Conservation (phyloP, 2,888 invertebrate species). For the Cordylochernes scorpioides region DNA sequence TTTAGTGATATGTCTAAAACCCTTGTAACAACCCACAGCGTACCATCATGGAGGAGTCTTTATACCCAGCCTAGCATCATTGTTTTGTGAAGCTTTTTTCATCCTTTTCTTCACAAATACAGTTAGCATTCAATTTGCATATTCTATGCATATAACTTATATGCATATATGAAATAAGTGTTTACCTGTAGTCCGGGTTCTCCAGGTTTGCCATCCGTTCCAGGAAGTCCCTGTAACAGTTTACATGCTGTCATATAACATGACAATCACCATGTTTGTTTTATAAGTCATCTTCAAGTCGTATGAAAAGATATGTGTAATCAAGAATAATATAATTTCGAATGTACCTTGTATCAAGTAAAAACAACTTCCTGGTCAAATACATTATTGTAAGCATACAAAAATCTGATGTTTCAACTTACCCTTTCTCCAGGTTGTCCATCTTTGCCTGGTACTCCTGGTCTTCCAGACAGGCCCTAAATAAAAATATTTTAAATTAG, state of each 20-base stretch:
- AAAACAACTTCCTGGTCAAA: no score
- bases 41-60: no score
- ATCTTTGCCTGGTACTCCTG: conserved; percentile 19
- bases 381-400: no score
- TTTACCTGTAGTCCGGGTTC: conserved; percentile 37
- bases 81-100: no score
- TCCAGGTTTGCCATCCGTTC: conserved; percentile 59
- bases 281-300: not conserved
- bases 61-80: no score
- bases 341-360: not conserved
- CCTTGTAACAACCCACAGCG: no score
- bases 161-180: conserved; percentile 6
- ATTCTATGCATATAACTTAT: not conserved
- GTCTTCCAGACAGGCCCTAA: conserved; percentile 15
- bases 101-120: not conserved
- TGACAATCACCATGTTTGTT: not conserved
- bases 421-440: conserved; percentile 20
- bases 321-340: not conserved
- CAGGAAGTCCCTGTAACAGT: conserved; percentile 32
- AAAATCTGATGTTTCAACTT: no score
- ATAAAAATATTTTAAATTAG: conserved; percentile 1
- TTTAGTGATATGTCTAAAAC: no score
- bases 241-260: no score
- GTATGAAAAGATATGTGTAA: not conserved
- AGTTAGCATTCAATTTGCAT: not conserved